phyloP scores from a whole-genome alignment of 2,113 vertebrate species.

The Sturnus vulgaris region DNA sequence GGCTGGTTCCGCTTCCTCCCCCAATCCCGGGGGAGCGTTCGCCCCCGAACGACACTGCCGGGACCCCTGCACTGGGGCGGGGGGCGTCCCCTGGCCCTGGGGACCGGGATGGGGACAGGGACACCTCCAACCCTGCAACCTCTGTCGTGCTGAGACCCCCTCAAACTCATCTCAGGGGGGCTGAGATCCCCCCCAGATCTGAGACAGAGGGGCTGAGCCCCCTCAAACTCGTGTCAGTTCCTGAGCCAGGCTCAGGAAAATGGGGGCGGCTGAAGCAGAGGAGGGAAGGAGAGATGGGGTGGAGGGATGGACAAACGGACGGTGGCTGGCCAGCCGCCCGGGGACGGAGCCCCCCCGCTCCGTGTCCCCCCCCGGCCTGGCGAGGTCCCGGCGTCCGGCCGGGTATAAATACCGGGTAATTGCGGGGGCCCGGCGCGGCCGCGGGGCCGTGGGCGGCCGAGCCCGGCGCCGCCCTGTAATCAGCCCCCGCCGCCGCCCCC shows the following conservation, averaged over 20 bases:
- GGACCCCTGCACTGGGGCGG: background rate
- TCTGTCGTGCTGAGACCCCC: background rate
- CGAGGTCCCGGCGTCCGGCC: background rate
- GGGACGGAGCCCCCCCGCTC: background rate
- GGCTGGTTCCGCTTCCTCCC: background rate
- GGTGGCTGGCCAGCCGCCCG: background rate
- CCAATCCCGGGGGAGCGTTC: background rate
- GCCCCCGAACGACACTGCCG: background rate
- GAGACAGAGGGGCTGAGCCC: background rate
- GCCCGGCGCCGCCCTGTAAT: constrained; percentile 43
- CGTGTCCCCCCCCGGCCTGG: background rate
- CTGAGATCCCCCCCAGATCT: background rate
- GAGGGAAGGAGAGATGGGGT: background rate
- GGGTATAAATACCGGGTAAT: constrained; percentile 2
- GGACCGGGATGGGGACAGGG: background rate
- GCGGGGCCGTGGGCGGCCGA: background rate
- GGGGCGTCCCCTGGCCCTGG: too few species aligned
- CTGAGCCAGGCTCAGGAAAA: background rate
- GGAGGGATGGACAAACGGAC: background rate
- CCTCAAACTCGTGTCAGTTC: too few species aligned
- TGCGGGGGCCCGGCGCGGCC: background rate
- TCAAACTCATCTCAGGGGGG: too few species aligned
- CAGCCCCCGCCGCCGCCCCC: background rate
- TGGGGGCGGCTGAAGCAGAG: background rate
- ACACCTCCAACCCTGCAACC: background rate